Evolutionary conservation across 2,113 vertebrate species (phyloP), one percentile per base, ranked within the genome.

Genomic region (Tachysurus fulvidraco): DNA sequence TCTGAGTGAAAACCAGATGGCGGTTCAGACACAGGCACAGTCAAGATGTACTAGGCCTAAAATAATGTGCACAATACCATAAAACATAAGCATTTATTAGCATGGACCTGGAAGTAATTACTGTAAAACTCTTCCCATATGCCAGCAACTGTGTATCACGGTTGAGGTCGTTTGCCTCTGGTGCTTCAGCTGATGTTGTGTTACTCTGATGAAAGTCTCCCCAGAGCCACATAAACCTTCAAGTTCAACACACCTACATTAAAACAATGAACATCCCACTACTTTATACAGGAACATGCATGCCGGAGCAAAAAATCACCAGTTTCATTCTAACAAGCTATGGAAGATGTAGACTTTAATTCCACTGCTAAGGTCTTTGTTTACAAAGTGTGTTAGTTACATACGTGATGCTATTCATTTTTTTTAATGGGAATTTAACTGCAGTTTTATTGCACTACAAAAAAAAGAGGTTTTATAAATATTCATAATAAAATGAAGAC

Each of bases 21-120:
- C 67, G 88, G 87, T 86, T 88, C 79, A 77, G 91, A 88, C 89
- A 81, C 86, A 88, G 86, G 60, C 89, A 90, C 86, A 90, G 89
- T 91, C 83, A 88, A 91, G 88, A 89, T 88, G 88, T 62, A 83
- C 80, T 79, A 65, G 85, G 71, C 87, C 92, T 90, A 89, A 92
- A 81, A 90, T 88, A 93, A 88, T 88, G 83, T 86, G 91, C 89
- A 90, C 78, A 71, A 62, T 84, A 88, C 83, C 93, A 91, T 90
- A 91, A 92, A 89, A 88, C 90, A 91, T 84, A 74, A 88, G 74
- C 87, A 85, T 91, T 92, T 91, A 94, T 95, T 93, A 94, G 93
- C 92, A 93, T 93, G 93, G 84, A 93, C 78, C 36, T 73, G 62
- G 55, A 86, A 86, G 62, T 62, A 67, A 74, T 73, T 82, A 82